These are phyloP conservation scores for Eudasyphora cyanicolor DNA, from an alignment of 2,888 invertebrate genomes.

Conservation along the genomic window DNA sequence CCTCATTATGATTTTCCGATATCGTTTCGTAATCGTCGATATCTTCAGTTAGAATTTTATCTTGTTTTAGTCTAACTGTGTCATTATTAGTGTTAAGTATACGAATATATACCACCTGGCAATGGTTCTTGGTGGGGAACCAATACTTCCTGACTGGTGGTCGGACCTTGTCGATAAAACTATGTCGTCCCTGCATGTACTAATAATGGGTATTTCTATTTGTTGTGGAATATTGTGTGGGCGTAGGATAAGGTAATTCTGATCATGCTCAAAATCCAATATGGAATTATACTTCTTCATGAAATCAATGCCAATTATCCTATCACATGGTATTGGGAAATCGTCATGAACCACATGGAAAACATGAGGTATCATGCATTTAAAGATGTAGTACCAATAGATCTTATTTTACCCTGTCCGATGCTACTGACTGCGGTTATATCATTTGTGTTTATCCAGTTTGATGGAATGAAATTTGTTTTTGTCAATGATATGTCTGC, in stretches of 20 bases:
- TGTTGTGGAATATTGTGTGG: neutral
- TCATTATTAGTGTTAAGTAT: neutral
- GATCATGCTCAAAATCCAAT: conserved; percentile 44
- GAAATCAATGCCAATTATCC: conserved; percentile 13
- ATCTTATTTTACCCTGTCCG: conserved; percentile 30
- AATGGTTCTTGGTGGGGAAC: neutral
- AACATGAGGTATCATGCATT: neutral
- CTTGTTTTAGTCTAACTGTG: neutral
- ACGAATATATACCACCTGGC: neutral
- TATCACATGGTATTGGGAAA: too few relatives aligned
- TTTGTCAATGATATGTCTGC: conserved; percentile 44
- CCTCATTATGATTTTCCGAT: neutral
- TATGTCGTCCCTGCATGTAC: neutral
- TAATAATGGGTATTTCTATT: conserved; percentile 28
- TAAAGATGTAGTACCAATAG: neutral
- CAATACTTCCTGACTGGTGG: neutral
- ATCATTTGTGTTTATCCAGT: neutral
- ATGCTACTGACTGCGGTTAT: conserved; percentile 19
- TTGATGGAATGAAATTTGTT: neutral
- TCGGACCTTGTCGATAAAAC: conserved; percentile 14
- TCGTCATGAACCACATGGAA: neutral
- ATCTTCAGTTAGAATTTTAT: neutral
- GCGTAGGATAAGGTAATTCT: conserved; percentile 47
- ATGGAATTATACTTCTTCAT: conserved; percentile 50
- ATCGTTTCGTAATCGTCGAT: conserved; percentile 10